Conservation (phyloP, 92 coral and sea anemone species). For the Desmophyllum pertusum region DNA sequence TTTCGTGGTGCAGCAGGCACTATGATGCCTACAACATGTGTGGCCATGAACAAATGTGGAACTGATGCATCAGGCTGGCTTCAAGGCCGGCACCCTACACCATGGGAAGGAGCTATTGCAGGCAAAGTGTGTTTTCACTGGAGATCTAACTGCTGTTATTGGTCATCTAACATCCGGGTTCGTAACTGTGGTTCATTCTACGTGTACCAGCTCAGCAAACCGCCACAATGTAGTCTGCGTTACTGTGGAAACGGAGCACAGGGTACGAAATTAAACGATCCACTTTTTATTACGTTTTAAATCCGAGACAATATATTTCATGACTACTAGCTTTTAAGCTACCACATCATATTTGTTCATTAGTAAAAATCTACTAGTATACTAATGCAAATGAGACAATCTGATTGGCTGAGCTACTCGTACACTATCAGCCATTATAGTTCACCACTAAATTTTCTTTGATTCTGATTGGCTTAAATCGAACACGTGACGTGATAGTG, state of each 20-base stretch:
- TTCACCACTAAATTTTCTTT: too few relatives aligned
- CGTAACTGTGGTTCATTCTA: not conserved
- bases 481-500: too few relatives aligned
- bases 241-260: not conserved
- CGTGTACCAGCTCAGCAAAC: not conserved
- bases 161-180: not conserved
- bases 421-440: too few relatives aligned
- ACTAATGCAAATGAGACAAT: too few relatives aligned
- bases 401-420: too few relatives aligned
- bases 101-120: not conserved
- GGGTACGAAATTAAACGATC: too few relatives aligned
- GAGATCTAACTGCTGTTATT: not conserved
- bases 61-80: constrained; percentile 14
- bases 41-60: not conserved
- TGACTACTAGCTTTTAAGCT: too few relatives aligned
- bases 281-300: too few relatives aligned
- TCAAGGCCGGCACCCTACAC: not conserved
- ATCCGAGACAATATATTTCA: too few relatives aligned
- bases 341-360: too few relatives aligned
- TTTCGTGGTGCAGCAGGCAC: not conserved
- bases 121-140: not conserved
- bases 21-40: not conserved
- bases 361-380: too few relatives aligned
- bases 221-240: not conserved
- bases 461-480: too few relatives aligned